phyloP scores from a whole-genome alignment of 1,140 invertebrate genomes.

The Drosophila rhopaloa region DNA sequence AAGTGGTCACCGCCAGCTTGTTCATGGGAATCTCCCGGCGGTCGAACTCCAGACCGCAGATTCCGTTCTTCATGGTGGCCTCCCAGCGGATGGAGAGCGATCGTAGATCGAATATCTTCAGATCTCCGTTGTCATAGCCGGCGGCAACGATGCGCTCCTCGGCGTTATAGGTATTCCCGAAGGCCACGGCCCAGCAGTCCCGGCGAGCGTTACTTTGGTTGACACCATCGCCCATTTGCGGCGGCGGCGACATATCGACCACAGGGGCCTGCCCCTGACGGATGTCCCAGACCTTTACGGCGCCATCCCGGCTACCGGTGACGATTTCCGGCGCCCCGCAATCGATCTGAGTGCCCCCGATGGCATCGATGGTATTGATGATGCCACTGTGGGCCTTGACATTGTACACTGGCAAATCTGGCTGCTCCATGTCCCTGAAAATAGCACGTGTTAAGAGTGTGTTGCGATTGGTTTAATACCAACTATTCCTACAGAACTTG shows the following conservation, averaged over 20 bases:
- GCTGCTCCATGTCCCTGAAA: constrained; percentile 92
- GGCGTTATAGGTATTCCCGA: constrained; percentile 94
- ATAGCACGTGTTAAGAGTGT: neutral
- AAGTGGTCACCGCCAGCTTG: constrained; percentile 95
- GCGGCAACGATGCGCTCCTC: constrained; percentile 94
- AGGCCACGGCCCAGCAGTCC: constrained; percentile 95
- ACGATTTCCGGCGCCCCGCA: constrained; percentile 97
- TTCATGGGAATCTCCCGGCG: constrained; percentile 98
- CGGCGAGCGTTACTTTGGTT: constrained; percentile 86
- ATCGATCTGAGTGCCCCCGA: constrained; percentile 93
- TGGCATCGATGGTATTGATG: constrained; percentile 96
- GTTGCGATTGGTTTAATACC: neutral
- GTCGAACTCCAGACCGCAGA: constrained; percentile 96
- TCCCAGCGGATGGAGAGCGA: constrained; percentile 95
- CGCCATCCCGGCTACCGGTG: constrained; percentile 96
- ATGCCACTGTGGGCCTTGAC: constrained; percentile 94
- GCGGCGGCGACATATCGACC: constrained; percentile 92
- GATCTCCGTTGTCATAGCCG: constrained; percentile 98
- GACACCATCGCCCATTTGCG: constrained; percentile 87
- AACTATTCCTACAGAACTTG: constrained; percentile 89
- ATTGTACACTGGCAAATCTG: constrained; percentile 90
- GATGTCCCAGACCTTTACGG: constrained; percentile 98
- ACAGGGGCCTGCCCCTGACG: constrained; percentile 95
- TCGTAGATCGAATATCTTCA: constrained; percentile 97
- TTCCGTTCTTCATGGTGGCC: constrained; percentile 96